A percentile compares a stretch with the other conserved stretches of the same genome.
Evolutionary conservation across 2,113 vertebrate species (phyloP).

Genomic region (Silurus glanis): DNA sequence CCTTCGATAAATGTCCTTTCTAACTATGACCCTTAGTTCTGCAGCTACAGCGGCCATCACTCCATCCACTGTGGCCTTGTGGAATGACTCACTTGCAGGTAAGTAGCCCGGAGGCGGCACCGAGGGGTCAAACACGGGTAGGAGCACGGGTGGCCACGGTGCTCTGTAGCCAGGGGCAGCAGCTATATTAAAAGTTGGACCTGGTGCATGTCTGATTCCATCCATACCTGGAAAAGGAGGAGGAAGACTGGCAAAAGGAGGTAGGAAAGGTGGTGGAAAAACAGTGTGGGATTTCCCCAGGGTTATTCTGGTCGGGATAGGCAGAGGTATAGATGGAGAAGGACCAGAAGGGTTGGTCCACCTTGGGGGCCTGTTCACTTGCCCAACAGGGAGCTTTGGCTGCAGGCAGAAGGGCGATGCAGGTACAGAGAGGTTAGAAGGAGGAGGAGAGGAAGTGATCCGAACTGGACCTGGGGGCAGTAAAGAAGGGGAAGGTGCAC

Average conservation of each 20-base stretch:
- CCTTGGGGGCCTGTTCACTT: slow-evolving; percentile 17
- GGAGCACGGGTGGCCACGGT: slow-evolving; percentile 72
- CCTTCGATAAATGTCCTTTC: slow-evolving; percentile 89
- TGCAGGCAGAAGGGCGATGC: slow-evolving; percentile 6
- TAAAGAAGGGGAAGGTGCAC: slow-evolving; percentile 59
- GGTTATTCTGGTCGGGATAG: slow-evolving; percentile 50
- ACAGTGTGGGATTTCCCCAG: slow-evolving; percentile 36
- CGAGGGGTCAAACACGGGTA: slow-evolving; percentile 85
- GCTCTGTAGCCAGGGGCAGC: slow-evolving; percentile 68
- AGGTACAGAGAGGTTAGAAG: neutral
- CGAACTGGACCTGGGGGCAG: slow-evolving; percentile 54
- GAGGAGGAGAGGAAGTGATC: slow-evolving; percentile 55
- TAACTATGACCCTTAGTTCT: slow-evolving; percentile 91
- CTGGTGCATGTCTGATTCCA: slow-evolving; percentile 62
- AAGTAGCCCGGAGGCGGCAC: slow-evolving; percentile 85
- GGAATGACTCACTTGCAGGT: slow-evolving; percentile 76
- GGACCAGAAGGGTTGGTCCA: slow-evolving; percentile 2
- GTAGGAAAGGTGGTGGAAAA: slow-evolving; percentile 35
- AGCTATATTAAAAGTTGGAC: slow-evolving; percentile 66
- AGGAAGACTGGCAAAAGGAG: slow-evolving; percentile 51
- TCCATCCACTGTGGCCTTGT: slow-evolving; percentile 85
- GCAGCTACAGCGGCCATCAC: slow-evolving; percentile 85
- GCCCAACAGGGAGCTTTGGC: slow-evolving; percentile 27
- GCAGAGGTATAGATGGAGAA: slow-evolving; percentile 40
- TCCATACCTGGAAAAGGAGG: slow-evolving; percentile 38